phyloP scores from a whole-genome alignment of 2,113 vertebrate species.

The Micronycteris hirsuta region DNA sequence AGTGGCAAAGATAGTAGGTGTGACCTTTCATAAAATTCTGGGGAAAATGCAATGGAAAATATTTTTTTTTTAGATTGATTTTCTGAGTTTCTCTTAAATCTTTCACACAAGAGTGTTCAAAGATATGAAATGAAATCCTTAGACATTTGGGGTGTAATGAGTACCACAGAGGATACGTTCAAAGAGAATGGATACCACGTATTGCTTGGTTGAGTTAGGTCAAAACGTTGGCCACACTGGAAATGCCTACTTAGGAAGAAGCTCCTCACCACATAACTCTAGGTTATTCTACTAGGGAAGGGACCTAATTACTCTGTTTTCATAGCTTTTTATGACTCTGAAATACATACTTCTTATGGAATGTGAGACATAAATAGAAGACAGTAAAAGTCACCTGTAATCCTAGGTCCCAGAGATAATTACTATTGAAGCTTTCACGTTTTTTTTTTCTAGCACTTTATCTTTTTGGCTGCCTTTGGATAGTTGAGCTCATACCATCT shows the following conservation, averaged over 20 bases:
- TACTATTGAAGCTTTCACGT: background rate
- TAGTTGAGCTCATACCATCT: background rate
- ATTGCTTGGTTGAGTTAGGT: background rate
- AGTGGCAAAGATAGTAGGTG: background rate
- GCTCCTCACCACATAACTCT: background rate
- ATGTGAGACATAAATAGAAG: background rate
- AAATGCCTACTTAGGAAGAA: background rate
- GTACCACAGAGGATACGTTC: background rate
- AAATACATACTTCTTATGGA: background rate
- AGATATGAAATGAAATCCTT: background rate
- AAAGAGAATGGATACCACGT: background rate
- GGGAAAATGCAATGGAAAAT: background rate
- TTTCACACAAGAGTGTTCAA: background rate
- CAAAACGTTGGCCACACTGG: background rate
- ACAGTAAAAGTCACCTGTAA: background rate
- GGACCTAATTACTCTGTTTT: background rate
- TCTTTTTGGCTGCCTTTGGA: background rate
- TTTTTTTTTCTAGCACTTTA: background rate
- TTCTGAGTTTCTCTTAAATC: background rate
- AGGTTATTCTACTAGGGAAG: background rate
- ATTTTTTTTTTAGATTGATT: background rate
- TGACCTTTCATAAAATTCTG: background rate
- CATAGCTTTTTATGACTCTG: background rate
- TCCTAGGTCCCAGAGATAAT: background rate
- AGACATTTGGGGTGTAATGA: background rate